A percentile compares a stretch with the other conserved stretches of the same genome.
These are phyloP conservation scores for Labrus mixtus DNA, from an alignment of 2,113 vertebrate genomes.

Conservation along the genomic window DNA sequence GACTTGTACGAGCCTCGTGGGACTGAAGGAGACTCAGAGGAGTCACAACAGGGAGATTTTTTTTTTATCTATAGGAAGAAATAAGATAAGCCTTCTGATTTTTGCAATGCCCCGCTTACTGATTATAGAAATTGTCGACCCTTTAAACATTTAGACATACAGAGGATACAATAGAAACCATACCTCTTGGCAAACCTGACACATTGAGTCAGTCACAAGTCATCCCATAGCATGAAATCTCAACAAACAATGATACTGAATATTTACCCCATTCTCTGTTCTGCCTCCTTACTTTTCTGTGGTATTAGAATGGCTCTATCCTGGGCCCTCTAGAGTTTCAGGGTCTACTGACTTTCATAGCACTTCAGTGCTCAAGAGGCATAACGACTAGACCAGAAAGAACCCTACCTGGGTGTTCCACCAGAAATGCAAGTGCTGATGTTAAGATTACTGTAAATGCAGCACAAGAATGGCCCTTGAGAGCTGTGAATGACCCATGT, in stretches of 20 bases:
- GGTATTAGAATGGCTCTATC: conserved; percentile 4
- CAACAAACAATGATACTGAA: conserved; percentile 20
- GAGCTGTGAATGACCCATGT: conserved; percentile 48
- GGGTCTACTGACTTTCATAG: conserved; percentile 58
- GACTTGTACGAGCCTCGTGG: conserved; percentile 12
- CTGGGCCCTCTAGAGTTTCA: background rate
- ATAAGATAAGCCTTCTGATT: background rate
- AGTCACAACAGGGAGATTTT: conserved; percentile 19
- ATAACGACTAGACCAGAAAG: conserved; percentile 41
- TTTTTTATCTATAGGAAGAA: conserved; percentile 16
- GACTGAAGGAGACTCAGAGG: conserved; percentile 3
- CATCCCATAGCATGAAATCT: conserved; percentile 28
- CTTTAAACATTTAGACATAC: background rate
- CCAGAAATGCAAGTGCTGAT: conserved; percentile 43
- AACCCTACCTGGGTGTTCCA: conserved; percentile 48
- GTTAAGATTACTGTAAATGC: conserved; percentile 46
- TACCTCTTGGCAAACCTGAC: conserved; percentile 11
- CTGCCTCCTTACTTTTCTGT: conserved; percentile 21
- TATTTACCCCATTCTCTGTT: conserved; percentile 41
- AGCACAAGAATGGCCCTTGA: conserved; percentile 31
- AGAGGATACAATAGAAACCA: conserved; percentile 33
- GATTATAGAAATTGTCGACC: background rate
- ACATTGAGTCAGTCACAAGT: conserved; percentile 30
- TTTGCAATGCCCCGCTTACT: no score
- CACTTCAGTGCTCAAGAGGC: conserved; percentile 41